Conservation (phyloP, 2,113 vertebrate genomes). For the Mesembrinibis cayennensis region DNA sequence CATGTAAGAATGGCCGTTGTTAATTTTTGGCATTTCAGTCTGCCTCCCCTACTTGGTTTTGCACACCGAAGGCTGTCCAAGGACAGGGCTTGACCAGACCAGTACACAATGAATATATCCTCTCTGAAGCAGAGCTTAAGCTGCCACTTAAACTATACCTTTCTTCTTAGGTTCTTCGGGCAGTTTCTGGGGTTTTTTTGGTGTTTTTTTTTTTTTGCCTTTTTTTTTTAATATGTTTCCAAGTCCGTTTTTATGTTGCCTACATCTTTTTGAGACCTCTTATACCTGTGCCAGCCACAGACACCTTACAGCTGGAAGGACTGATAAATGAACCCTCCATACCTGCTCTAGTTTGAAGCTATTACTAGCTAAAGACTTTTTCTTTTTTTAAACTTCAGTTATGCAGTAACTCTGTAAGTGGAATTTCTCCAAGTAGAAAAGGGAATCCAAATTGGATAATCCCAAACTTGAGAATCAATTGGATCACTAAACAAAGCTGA, state of each 20-base stretch:
- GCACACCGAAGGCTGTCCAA: neutral
- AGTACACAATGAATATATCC: neutral
- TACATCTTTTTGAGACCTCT: neutral
- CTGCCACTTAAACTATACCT: neutral
- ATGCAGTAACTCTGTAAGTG: neutral
- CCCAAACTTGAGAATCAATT: neutral
- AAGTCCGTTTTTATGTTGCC: neutral
- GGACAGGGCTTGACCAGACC: neutral
- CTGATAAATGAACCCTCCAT: neutral
- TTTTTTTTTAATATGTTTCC: neutral
- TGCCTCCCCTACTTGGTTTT: neutral
- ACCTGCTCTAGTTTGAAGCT: neutral
- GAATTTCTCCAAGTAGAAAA: neutral
- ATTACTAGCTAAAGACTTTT: neutral
- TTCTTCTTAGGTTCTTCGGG: neutral
- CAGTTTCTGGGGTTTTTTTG: neutral
- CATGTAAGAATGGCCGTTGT: neutral
- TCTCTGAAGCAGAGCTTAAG: neutral
- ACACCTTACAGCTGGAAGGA: neutral
- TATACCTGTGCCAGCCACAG: neutral
- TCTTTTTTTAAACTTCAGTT: neutral
- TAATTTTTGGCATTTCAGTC: neutral
- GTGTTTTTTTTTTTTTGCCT: too few species aligned
- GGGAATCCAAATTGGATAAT: neutral
- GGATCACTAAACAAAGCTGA: neutral